phyloP scores from a whole-genome alignment of 2,113 vertebrate genomes.

The Hipposideros armiger region DNA sequence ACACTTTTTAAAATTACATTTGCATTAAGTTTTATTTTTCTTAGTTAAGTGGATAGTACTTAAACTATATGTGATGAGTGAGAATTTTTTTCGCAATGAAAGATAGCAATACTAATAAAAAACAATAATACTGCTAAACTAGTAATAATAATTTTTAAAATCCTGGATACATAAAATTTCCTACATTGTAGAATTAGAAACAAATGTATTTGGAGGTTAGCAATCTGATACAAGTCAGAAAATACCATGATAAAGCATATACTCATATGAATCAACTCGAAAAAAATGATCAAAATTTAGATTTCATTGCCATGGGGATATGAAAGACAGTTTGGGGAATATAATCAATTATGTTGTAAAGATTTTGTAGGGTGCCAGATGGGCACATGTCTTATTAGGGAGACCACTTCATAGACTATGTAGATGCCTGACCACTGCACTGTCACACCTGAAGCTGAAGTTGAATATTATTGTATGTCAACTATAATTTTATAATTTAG shows the following conservation, averaged over 20 bases:
- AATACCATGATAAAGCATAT: background rate
- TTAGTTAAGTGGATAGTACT: background rate
- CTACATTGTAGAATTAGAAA: background rate
- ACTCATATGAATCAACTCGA: background rate
- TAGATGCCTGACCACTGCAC: no score
- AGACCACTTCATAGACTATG: no score
- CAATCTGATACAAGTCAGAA: background rate
- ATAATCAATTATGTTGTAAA: no score
- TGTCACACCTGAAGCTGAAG: no score
- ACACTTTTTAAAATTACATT: conserved; percentile 13
- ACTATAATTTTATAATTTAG: no score
- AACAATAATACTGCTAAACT: background rate
- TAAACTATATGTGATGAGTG: background rate
- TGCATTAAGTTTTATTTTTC: background rate
- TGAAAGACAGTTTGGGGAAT: no score
- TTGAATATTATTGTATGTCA: no score
- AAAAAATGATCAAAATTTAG: background rate
- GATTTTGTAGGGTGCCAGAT: no score
- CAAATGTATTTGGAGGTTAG: background rate
- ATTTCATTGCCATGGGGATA: background rate
- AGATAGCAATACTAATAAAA: background rate
- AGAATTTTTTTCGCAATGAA: background rate
- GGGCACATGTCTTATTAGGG: no score
- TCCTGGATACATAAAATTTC: background rate
- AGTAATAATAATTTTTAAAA: conserved; percentile 7